Percentiles rank a stretch among this genome's conserved stretches.
phyloP scores from a whole-genome alignment of 2,888 invertebrate species.

The Hydriomena furcata region DNA sequence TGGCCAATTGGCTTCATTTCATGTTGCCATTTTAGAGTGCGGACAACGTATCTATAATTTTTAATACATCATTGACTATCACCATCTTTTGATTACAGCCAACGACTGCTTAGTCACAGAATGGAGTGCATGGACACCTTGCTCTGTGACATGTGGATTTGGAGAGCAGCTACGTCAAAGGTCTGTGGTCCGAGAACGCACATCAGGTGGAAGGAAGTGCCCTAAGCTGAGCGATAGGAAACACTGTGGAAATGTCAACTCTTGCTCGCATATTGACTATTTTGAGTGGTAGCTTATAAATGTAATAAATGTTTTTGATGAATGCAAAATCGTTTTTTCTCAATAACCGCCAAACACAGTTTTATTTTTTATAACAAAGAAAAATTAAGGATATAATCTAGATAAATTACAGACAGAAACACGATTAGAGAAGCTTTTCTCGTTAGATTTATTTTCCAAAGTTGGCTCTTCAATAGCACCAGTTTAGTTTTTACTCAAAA shows the following conservation, averaged over 20 bases:
- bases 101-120: conserved; percentile 92
- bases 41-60: no score
- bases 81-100: conserved; percentile 68
- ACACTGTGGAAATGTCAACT: conserved; percentile 68
- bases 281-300: conserved; percentile 75
- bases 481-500: no score
- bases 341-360: no score
- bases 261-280: conserved; percentile 68
- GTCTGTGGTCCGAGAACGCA: conserved; percentile 87
- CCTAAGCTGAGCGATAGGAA: conserved; percentile 61
- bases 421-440: no score
- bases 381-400: no score
- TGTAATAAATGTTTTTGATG: conserved; percentile 25
- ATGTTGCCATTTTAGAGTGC: no score
- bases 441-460: no score
- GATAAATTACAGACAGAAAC: no score
- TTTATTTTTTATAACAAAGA: no score
- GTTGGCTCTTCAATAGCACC: no score
- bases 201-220: conserved; percentile 86
- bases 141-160: conserved; percentile 94
- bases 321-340: not conserved
- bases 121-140: conserved; percentile 93
- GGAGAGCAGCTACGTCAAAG: conserved; percentile 92
- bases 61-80: no score
- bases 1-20: no score